phyloP scores from a whole-genome alignment of 2,797 vertebrate genomes.

The Sebastes nivosus region DNA sequence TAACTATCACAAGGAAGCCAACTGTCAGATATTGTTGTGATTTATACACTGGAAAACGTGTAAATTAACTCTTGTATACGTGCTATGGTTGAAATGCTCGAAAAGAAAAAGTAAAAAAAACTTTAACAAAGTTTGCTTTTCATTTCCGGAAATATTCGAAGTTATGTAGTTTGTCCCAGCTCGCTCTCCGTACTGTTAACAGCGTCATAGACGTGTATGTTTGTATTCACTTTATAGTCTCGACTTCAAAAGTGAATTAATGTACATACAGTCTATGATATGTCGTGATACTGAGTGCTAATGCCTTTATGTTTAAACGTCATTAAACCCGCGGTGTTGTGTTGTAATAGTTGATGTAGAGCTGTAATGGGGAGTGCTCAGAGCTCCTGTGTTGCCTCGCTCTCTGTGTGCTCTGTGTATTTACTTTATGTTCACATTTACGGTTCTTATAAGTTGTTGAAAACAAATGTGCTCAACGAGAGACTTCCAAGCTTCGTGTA shows the following conservation, averaged over 20 bases:
- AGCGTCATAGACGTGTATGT: not conserved
- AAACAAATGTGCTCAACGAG: slow-evolving; percentile 30
- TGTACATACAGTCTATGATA: too few species aligned
- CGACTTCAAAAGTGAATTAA: not conserved
- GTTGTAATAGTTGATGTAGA: rapidly evolving
- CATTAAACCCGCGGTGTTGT: not conserved
- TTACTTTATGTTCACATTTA: slow-evolving; percentile 62
- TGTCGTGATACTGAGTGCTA: too few species aligned
- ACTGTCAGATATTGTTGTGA: not conserved
- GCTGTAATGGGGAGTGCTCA: slow-evolving; percentile 37
- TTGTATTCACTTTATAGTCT: not conserved
- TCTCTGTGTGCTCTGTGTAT: slow-evolving; percentile 33
- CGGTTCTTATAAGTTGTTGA: slow-evolving; percentile 47
- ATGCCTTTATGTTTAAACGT: not conserved
- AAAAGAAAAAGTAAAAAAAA: slow-evolving; percentile 26
- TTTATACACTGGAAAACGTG: not conserved
- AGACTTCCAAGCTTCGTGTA: slow-evolving; percentile 59
- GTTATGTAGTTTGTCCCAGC: slow-evolving; percentile 11
- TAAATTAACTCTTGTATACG: not conserved
- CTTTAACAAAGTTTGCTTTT: not conserved
- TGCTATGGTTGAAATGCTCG: not conserved
- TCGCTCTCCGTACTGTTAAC: not conserved
- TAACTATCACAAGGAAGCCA: not conserved
- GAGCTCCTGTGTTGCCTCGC: not conserved
- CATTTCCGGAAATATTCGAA: not conserved